These are phyloP conservation scores for Drosophila glabriapex DNA, from an alignment of 2,888 invertebrate genomes.

Conservation along the genomic window DNA sequence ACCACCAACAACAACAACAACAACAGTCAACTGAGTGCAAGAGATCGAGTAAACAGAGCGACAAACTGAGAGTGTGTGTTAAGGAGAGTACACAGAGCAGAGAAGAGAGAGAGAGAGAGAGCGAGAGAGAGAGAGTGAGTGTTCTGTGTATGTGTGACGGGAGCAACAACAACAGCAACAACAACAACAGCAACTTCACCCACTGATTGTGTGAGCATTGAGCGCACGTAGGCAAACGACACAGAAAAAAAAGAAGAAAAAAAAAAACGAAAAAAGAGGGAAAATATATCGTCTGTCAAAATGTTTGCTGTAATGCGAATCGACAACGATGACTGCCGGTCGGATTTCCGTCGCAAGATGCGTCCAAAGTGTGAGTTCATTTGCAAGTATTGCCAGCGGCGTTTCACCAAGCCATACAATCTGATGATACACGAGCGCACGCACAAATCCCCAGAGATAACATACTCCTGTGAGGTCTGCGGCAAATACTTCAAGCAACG, in stretches of 20 bases:
- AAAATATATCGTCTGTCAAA: constrained; percentile 85
- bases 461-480: constrained; percentile 98
- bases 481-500: constrained; percentile 99
- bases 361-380: constrained; percentile 98
- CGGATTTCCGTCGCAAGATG: constrained; percentile 95
- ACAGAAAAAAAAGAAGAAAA: constrained; percentile 2
- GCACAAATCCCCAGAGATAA: constrained; percentile 98
- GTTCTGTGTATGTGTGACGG: constrained; percentile 9
- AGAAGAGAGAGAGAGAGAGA: constrained; percentile 18
- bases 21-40: constrained; percentile 38
- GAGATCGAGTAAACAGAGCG: constrained; percentile 30
- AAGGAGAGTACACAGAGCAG: constrained; percentile 16
- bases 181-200: constrained; percentile 47
- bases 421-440: constrained; percentile 99
- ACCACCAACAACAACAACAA: constrained; percentile 10
- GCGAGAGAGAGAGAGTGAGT: constrained; percentile 3
- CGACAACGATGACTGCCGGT: constrained; percentile 93
- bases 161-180: constrained; percentile 20
- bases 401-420: constrained; percentile 99
- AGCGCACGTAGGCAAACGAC: constrained; percentile 44
- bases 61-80: constrained; percentile 11
- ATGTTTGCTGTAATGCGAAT: constrained; percentile 97
- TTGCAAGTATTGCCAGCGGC: constrained; percentile 98
- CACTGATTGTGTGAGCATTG: constrained; percentile 52
- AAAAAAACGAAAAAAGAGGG: constrained; percentile 37